phyloP scores from a whole-genome alignment of 1,140 invertebrate genomes.

The Contarinia nasturtii region DNA sequence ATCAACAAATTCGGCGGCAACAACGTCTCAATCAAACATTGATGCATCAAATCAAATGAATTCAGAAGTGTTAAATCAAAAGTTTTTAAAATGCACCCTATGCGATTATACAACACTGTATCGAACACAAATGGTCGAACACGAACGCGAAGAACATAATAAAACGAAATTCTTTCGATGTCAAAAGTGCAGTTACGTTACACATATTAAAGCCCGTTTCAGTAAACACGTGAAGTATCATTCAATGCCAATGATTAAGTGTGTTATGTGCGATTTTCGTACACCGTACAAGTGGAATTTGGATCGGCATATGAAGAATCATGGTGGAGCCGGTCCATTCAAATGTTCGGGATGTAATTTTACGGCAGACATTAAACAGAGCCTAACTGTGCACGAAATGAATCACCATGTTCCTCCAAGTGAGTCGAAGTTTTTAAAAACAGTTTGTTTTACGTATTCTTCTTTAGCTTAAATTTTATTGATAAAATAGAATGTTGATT shows the following conservation, averaged over 20 bases:
- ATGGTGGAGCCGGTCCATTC: slow-evolving; percentile 60
- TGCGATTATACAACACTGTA: slow-evolving; percentile 27
- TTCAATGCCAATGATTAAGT: slow-evolving; percentile 85
- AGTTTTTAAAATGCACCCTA: slow-evolving; percentile 28
- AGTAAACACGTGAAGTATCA: slow-evolving; percentile 90
- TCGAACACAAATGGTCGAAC: slow-evolving; percentile 24
- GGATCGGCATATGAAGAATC: slow-evolving; percentile 81
- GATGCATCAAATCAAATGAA: slow-evolving; percentile 6
- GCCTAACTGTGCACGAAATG: slow-evolving; percentile 78
- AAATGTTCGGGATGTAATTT: slow-evolving; percentile 79
- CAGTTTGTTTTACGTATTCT: too few species aligned
- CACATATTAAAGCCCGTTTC: slow-evolving; percentile 72
- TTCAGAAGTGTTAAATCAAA: background rate
- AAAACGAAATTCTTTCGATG: slow-evolving; percentile 59
- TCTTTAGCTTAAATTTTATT: too few species aligned
- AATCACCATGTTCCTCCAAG: slow-evolving; percentile 71
- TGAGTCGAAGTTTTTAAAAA: too few species aligned
- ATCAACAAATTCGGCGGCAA: slow-evolving; percentile 5
- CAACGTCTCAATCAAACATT: background rate
- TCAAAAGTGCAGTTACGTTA: slow-evolving; percentile 74
- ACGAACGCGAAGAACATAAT: slow-evolving; percentile 35
- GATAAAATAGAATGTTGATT: too few species aligned
- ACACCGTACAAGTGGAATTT: slow-evolving; percentile 59
- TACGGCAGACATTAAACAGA: slow-evolving; percentile 79
- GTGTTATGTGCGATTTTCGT: slow-evolving; percentile 78